These are phyloP conservation scores for Hoplostethus mediterraneus DNA, from an alignment of 2,797 vertebrate species.

Conservation along the genomic window DNA sequence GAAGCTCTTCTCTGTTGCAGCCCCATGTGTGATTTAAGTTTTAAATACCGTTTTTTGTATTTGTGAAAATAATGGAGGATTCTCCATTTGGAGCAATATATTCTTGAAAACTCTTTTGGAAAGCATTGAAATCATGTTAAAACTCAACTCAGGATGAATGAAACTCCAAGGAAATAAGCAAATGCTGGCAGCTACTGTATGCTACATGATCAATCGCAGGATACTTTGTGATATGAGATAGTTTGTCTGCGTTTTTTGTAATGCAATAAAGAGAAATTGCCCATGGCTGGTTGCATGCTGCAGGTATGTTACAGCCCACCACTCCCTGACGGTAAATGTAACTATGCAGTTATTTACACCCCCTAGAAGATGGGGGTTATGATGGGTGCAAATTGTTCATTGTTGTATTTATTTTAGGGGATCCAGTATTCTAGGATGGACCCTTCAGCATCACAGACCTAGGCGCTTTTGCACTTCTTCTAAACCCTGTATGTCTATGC, in stretches of 20 bases:
- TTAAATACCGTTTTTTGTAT: background rate
- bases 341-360: slow-evolving; percentile 7
- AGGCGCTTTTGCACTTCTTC: background rate
- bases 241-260: background rate
- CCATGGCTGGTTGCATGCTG: slow-evolving; percentile 1
- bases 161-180: background rate
- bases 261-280: slow-evolving; percentile 14
- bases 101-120: background rate
- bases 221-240: background rate
- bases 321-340: slow-evolving; percentile 1
- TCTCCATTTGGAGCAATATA: background rate
- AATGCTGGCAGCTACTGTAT: background rate
- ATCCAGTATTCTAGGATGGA: background rate
- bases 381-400: slow-evolving; percentile 5
- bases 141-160: background rate
- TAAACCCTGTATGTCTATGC: slow-evolving; percentile 2
- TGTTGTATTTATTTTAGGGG: background rate
- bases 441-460: background rate
- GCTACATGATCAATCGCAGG: background rate
- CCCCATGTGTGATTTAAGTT: too few species aligned
- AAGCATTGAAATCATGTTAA: slow-evolving; percentile 1
- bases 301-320: slow-evolving; percentile 8
- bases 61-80: background rate
- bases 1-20: too few species aligned
- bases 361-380: slow-evolving; percentile 4